Conservation (phyloP, 2,888 invertebrate species). For the Dryobota labecula region DNA sequence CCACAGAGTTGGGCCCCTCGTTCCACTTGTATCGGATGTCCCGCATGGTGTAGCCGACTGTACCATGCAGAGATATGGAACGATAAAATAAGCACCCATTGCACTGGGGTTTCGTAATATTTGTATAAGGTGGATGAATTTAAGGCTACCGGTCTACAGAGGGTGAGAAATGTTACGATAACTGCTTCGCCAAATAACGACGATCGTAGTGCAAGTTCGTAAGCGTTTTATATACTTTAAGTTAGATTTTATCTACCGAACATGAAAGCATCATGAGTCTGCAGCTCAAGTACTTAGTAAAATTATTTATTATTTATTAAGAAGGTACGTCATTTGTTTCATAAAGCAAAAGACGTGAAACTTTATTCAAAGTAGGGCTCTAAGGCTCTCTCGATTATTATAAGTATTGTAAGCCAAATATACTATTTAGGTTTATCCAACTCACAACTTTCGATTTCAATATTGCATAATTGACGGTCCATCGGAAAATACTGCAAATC, state of each 20-base stretch:
- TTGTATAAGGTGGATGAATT: slow-evolving; percentile 72
- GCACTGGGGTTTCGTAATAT: slow-evolving; percentile 85
- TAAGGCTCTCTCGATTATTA: slow-evolving; percentile 37
- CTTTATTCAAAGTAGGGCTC: slow-evolving; percentile 42
- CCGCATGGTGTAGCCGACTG: slow-evolving; percentile 99
- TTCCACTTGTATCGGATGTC: slow-evolving; percentile 99
- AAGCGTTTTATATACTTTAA: slow-evolving; percentile 69
- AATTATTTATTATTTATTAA: slow-evolving; percentile 46
- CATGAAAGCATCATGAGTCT: slow-evolving; percentile 73
- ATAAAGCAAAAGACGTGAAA: slow-evolving; percentile 61
- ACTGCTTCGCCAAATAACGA: slow-evolving; percentile 58
- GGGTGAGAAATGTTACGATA: slow-evolving; percentile 67
- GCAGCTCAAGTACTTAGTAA: slow-evolving; percentile 62
- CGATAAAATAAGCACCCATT: slow-evolving; percentile 89
- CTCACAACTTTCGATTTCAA: slow-evolving; percentile 99
- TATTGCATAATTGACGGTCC: slow-evolving; percentile 98
- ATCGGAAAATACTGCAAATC: slow-evolving; percentile 98
- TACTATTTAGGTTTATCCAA: slow-evolving; percentile 72
- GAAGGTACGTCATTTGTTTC: slow-evolving; percentile 59
- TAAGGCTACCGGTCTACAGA: slow-evolving; percentile 72
- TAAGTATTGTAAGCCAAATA: slow-evolving; percentile 60
- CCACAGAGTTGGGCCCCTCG: slow-evolving; percentile 97
- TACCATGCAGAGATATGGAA: slow-evolving; percentile 89
- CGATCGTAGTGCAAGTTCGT: slow-evolving; percentile 61
- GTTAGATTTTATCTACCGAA: slow-evolving; percentile 70